Evolutionary conservation across 2,797 vertebrate species (phyloP).

Genomic region (Lepus townsendii): DNA sequence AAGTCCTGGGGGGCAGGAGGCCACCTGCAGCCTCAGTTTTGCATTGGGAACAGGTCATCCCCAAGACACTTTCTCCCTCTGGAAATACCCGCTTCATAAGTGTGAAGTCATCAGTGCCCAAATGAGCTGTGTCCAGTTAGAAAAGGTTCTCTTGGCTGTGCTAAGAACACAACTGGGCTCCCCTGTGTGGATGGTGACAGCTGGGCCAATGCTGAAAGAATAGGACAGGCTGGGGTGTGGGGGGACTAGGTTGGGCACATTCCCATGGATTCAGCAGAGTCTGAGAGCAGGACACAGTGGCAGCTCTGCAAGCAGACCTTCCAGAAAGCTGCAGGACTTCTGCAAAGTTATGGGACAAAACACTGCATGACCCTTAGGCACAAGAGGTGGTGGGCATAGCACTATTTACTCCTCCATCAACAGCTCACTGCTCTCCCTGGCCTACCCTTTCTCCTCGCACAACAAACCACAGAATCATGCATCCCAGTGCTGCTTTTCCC

Average conservation of each 20-base stretch:
- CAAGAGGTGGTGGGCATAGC: background rate
- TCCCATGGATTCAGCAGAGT: background rate
- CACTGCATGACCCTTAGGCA: background rate
- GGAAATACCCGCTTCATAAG: background rate
- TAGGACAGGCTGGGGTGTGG: rapidly evolving
- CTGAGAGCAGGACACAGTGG: background rate
- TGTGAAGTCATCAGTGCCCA: background rate
- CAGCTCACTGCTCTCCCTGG: no score
- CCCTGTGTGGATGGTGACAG: background rate
- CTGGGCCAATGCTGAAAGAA: background rate
- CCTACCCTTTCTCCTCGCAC: no score
- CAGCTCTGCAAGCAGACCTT: background rate
- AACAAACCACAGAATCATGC: background rate
- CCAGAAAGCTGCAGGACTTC: background rate
- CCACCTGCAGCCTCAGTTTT: background rate
- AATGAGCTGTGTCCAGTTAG: background rate
- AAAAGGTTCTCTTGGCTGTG: no score
- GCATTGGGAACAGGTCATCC: background rate
- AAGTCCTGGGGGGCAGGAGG: background rate
- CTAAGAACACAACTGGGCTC: background rate
- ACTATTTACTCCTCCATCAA: background rate
- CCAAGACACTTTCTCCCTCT: background rate
- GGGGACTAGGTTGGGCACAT: background rate
- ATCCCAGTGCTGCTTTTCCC: background rate
- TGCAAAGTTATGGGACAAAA: background rate